phyloP scores from a whole-genome alignment of 2,113 vertebrate species.

The Cacatua alba region DNA sequence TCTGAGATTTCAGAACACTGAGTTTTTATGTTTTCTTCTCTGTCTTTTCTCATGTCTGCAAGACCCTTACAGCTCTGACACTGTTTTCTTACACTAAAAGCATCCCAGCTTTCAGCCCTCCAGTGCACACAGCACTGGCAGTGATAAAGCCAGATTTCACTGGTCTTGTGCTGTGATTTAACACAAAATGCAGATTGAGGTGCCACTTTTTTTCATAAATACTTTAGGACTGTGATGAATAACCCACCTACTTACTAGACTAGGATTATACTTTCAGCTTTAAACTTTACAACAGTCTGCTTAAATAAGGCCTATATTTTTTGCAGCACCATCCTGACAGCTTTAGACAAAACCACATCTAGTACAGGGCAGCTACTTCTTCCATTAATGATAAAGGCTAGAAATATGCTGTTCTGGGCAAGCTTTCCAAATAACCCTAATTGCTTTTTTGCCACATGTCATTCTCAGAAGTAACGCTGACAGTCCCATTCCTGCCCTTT shows the following conservation, averaged over 20 bases:
- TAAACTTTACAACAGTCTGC: not conserved
- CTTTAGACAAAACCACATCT: not conserved
- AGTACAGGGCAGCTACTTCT: not conserved
- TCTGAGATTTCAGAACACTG: not conserved
- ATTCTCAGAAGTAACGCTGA: not conserved
- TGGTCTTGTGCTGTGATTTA: not conserved
- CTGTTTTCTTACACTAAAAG: not conserved
- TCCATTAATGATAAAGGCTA: not conserved
- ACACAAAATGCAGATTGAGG: not conserved
- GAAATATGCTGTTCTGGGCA: not conserved
- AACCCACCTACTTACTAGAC: not conserved
- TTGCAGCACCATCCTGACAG: not conserved
- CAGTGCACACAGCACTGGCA: fast-evolving
- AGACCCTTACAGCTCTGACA: not conserved
- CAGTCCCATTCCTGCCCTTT: not conserved
- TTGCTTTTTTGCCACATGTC: not conserved
- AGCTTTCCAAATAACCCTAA: conserved; percentile 18
- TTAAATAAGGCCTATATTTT: not conserved
- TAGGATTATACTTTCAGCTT: not conserved
- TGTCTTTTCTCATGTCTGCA: not conserved
- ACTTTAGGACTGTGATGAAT: not conserved
- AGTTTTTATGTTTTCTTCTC: not conserved
- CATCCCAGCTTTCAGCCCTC: not conserved
- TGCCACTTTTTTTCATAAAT: not conserved
- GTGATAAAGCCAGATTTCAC: not conserved